These are phyloP conservation scores for Kryphioiulus occultus DNA, from an alignment of 2,888 invertebrate species.

Conservation along the genomic window DNA sequence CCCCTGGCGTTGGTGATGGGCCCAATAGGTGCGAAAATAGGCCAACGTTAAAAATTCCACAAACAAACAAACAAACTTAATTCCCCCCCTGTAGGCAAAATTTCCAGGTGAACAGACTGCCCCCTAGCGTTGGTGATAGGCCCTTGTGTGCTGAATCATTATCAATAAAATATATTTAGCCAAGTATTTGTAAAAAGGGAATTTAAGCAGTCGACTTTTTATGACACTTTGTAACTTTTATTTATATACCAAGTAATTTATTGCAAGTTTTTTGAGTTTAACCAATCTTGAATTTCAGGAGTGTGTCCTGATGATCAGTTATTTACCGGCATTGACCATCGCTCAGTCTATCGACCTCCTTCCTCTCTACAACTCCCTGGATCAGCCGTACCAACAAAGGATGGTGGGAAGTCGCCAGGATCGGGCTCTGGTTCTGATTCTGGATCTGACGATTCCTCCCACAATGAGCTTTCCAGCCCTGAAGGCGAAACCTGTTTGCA, in stretches of 20 bases:
- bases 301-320: constrained; percentile 53
- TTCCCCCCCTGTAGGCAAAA: no score
- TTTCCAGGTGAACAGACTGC: no score
- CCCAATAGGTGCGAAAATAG: no score
- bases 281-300: constrained; percentile 34
- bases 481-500: constrained; percentile 48
- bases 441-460: constrained; percentile 49
- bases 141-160: no score
- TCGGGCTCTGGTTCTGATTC: constrained; percentile 51
- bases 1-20: no score
- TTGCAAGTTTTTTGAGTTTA: not conserved
- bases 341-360: constrained; percentile 53
- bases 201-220: not conserved
- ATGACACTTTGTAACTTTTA: not conserved
- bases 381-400: not conserved
- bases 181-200: not conserved
- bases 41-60: no score
- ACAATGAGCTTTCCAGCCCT: constrained; percentile 47
- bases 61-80: no score
- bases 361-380: constrained; percentile 52
- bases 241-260: not conserved
- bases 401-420: constrained; percentile 11
- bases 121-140: no score
- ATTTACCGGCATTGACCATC: constrained; percentile 53
- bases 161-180: not conserved